Conservation (phyloP, 2,888 invertebrate species). For the Drosophila meridionalis region DNA sequence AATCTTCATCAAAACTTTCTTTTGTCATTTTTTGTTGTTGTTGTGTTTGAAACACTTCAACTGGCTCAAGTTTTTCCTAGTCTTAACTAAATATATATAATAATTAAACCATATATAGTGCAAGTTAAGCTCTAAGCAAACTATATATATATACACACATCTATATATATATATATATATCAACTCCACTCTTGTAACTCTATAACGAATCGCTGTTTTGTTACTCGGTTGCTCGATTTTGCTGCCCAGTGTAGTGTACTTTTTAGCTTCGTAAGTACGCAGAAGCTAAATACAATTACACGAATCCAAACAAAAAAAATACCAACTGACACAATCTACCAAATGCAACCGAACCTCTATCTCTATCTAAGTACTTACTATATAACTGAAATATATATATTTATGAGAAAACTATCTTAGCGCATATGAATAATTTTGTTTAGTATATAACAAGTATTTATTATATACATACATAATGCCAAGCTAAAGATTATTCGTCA, state of each 20-base stretch:
- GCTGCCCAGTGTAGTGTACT: slow-evolving; percentile 57
- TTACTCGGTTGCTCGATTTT: slow-evolving; percentile 63
- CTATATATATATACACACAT: background rate
- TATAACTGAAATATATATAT: slow-evolving; percentile 28
- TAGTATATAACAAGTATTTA: slow-evolving; percentile 52
- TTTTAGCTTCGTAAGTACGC: slow-evolving; percentile 69
- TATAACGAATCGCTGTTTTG: slow-evolving; percentile 43
- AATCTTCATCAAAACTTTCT: slow-evolving; percentile 33
- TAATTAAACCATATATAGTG: slow-evolving; percentile 54
- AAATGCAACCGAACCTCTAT: slow-evolving; percentile 35
- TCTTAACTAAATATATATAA: slow-evolving; percentile 41
- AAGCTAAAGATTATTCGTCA: slow-evolving; percentile 56
- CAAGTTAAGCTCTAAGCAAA: slow-evolving; percentile 70
- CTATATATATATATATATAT: slow-evolving; percentile 11
- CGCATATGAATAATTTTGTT: slow-evolving; percentile 44
- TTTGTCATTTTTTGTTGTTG: slow-evolving; percentile 53
- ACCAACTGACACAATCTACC: slow-evolving; percentile 26
- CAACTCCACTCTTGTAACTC: slow-evolving; percentile 32
- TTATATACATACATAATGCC: slow-evolving; percentile 45
- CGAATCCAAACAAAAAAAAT: slow-evolving; percentile 24
- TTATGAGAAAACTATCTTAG: slow-evolving; percentile 56
- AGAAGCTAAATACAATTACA: slow-evolving; percentile 56
- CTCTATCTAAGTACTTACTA: slow-evolving; percentile 52
- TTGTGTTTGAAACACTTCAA: slow-evolving; percentile 38
- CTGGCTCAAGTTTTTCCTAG: slow-evolving; percentile 51